Evolutionary conservation across 30 jellyfish, hydroid and myxozoan genomes (phyloP), one percentile per base, ranked within the genome.

Genomic region (Turritopsis dohrnii): DNA sequence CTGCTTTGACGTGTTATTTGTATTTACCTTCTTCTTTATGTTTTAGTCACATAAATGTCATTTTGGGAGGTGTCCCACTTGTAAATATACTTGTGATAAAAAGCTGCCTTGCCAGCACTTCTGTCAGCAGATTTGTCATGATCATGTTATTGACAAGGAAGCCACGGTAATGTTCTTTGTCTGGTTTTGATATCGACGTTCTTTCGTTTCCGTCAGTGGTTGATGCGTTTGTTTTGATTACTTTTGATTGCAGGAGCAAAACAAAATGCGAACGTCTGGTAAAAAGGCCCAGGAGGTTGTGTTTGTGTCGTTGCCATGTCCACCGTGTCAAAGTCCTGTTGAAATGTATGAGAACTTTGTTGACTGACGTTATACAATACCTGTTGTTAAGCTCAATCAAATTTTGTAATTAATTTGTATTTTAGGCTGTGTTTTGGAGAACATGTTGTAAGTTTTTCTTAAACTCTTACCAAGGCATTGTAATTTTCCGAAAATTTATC

Each of bases 371-470:
- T n/a, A n/a, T n/a, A n/a, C n/a, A n/a, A n/a, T n/a, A n/a, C n/a
- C n/a, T n/a, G 5, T 41, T 41, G 60, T 41, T 41, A 41, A 41
- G 13, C 60, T 41, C 60, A 13, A 41, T 41, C n/a, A n/a, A n/a
- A n/a, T n/a, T n/a, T n/a, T n/a, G n/a, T n/a, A n/a, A n/a, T n/a
- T n/a, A n/a, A n/a, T 73, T n/a, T 75, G 25, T n/a, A n/a, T 83
- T 86, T n/a, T 80, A 91, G 97, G 80, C 87, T 72, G 65, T 91
- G 97, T 84, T 76, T 65, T 29, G 97, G 97, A 16, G 79, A 80
- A 71, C 97, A 91, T 72, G 96, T 84, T 83, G 97, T 91, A 69
- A 83, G 89, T 41, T 23, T 22, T 28, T 5, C 29, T 84, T n/a
- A n/a, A n/a, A n/a, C n/a, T n/a, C n/a, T n/a, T n/a, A n/a, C n/a